Percentiles rank a stretch among this genome's conserved stretches.
Conservation (phyloP, 2,113 vertebrate species). For the Antennarius striatus region DNA sequence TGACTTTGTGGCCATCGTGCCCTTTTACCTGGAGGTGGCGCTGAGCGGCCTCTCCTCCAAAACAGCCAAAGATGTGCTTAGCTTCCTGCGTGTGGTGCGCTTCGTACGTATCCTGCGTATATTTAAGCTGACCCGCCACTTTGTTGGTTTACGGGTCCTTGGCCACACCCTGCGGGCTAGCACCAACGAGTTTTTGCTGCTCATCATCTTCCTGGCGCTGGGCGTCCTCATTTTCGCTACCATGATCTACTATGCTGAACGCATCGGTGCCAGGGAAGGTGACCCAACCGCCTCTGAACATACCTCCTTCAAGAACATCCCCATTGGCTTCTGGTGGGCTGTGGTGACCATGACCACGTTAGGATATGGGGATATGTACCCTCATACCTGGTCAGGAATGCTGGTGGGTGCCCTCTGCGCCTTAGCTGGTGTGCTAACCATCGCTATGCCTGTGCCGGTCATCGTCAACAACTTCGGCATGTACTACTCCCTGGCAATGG, state of each 20-base stretch:
- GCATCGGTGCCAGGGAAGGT: constrained; percentile 88
- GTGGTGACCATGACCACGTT: constrained; percentile 99
- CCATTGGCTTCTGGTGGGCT: constrained; percentile 99
- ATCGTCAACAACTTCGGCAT: constrained; percentile 99
- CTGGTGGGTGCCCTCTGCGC: constrained; percentile 96
- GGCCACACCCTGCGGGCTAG: constrained; percentile 92
- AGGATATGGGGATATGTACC: constrained; percentile 98
- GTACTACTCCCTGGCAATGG: constrained; percentile 99
- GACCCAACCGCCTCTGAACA: constrained; percentile 87
- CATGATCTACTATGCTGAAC: constrained; percentile 98
- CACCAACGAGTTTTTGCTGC: constrained; percentile 95
- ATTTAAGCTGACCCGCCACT: constrained; percentile 94
- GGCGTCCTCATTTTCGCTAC: constrained; percentile 98
- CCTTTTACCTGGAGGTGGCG: constrained; percentile 93
- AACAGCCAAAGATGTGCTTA: constrained; percentile 93
- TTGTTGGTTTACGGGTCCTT: constrained; percentile 89
- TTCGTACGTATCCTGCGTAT: constrained; percentile 94
- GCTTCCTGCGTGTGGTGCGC: constrained; percentile 90
- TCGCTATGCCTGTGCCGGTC: constrained; percentile 98
- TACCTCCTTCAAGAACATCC: constrained; percentile 98
- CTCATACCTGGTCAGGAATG: constrained; percentile 98
- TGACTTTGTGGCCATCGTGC: constrained; percentile 94
- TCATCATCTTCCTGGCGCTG: constrained; percentile 93
- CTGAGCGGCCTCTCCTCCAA: constrained; percentile 90
- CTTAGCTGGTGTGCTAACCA: constrained; percentile 94